Evolutionary conservation across 2,888 invertebrate species (phyloP).

Genomic region (Mesorhabditis belari): DNA sequence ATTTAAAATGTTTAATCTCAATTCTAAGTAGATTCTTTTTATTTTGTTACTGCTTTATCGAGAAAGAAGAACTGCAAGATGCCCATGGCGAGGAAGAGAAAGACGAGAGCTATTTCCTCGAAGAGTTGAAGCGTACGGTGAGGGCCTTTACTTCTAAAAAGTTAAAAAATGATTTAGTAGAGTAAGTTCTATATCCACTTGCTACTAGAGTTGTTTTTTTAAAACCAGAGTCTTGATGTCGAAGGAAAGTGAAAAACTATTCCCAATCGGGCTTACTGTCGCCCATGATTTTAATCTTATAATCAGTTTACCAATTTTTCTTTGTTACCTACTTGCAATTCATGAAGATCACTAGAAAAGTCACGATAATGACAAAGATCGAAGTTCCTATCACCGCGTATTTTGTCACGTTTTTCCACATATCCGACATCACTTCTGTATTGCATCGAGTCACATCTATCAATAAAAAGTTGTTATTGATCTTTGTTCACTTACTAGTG

Average conservation of each 20-base stretch:
- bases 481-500: no score
- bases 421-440: background rate
- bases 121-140: conserved; percentile 29
- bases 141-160: conserved; percentile 27
- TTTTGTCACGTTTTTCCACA: background rate
- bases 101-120: conserved; percentile 27
- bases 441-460: no score
- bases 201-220: no score
- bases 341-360: background rate
- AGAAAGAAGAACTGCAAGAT: conserved; percentile 20
- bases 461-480: no score
- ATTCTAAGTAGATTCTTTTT: background rate
- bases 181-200: background rate
- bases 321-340: no score
- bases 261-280: no score
- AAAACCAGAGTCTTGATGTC: no score
- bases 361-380: background rate
- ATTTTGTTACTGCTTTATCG: background rate
- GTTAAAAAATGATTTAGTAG: background rate
- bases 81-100: conserved; percentile 18
- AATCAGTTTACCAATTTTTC: no score
- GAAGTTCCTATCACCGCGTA: background rate
- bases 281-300: no score
- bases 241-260: no score
- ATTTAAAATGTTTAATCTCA: background rate